These are phyloP conservation scores for Trachelus iudaicus DNA, from an alignment of 2,888 invertebrate genomes.

Conservation along the genomic window DNA sequence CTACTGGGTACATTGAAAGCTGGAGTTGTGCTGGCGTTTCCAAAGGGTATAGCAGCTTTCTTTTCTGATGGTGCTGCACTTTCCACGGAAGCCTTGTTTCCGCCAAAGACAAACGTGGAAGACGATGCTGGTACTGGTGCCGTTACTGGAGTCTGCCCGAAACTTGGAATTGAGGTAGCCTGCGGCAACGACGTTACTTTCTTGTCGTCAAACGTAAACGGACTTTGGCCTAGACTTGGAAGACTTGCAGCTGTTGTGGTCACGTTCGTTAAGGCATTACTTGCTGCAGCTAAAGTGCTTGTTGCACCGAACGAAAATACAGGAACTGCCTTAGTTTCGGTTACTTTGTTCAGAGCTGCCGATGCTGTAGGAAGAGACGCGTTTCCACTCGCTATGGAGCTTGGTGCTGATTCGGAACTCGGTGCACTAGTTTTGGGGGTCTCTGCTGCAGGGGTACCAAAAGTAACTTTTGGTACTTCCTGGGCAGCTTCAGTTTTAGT, in stretches of 20 bases:
- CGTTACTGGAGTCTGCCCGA: constrained; percentile 7
- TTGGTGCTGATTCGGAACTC: constrained; percentile 12
- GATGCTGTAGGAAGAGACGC: constrained; percentile 14
- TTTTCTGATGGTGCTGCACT: constrained; percentile 21
- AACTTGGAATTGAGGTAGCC: constrained; percentile 3
- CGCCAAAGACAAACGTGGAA: constrained; percentile 29
- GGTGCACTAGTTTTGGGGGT: constrained; percentile 13
- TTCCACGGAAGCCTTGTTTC: constrained; percentile 22
- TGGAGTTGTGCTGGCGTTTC: constrained; percentile 12
- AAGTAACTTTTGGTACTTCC: constrained; percentile 16
- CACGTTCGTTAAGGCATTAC: constrained; percentile 7
- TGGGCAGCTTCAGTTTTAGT: background rate
- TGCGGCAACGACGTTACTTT: constrained; percentile 23
- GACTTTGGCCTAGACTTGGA: constrained; percentile 20
- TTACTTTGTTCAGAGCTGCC: constrained; percentile 2
- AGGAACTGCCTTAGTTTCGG: constrained; percentile 18
- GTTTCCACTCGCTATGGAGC: constrained; percentile 5
- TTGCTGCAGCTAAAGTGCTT: constrained; percentile 14
- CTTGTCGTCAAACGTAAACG: constrained; percentile 37
- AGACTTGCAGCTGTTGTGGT: constrained; percentile 10
- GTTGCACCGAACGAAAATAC: constrained; percentile 39
- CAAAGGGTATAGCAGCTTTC: constrained; percentile 23
- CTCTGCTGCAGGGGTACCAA: constrained; percentile 24
- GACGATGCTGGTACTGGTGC: constrained; percentile 17
- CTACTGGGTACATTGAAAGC: constrained; percentile 7